Base-by-base conservation (phyloP, 2,113 vertebrate species). In the Egretta garzetta region DNA sequence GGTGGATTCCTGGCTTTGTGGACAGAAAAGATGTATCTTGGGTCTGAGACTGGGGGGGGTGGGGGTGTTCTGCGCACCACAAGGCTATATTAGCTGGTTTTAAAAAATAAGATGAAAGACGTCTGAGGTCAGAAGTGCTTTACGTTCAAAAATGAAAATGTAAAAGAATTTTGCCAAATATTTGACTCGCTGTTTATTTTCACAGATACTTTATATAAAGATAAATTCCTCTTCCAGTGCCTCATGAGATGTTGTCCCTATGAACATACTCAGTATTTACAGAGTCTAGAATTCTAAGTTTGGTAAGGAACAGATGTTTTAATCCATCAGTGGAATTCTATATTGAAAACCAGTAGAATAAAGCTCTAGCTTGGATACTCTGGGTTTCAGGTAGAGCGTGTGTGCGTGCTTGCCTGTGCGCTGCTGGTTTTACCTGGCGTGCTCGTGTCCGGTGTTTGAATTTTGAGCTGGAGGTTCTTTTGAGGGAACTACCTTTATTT, bases 381-480 rank as follows among this genome's bases (percentile, higher is more conserved):
- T 27, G 67, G 35, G 49, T 26, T 70, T 47, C 58, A 66, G 68
- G 72, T 6, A 12, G 86, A 56, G 81, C 4, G 1, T 11, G 28
- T 76, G 50, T 6, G 33, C 13, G n/a, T 17, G 77, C 35, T 39
- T 59, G 27, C 30, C 74, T 39, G 71, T 13, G 45, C 8, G 33
- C 70, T 84, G 74, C 62, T 68, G 6, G 6, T 14, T 72, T 43
- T 8, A 33, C 63, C 68, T 76, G 72, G 2, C 0, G 0, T 64
- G 80, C 22, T 77, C 5, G 0, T 10, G 15, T 17, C 62, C 55
- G 56, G 12, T 0, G 4, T 64, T 41, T 35, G 12, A 41, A 16
- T 14, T 71, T 55, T 77, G 50, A 67, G 22, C 14, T 37, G 10
- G 43, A 35, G 8, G 21, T 52, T 45, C 8, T 76, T 70, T 37